Evolutionary conservation across 1,140 invertebrate genomes (phyloP), one percentile per base, ranked within the genome.

Genomic region (Drosophila hydei): DNA sequence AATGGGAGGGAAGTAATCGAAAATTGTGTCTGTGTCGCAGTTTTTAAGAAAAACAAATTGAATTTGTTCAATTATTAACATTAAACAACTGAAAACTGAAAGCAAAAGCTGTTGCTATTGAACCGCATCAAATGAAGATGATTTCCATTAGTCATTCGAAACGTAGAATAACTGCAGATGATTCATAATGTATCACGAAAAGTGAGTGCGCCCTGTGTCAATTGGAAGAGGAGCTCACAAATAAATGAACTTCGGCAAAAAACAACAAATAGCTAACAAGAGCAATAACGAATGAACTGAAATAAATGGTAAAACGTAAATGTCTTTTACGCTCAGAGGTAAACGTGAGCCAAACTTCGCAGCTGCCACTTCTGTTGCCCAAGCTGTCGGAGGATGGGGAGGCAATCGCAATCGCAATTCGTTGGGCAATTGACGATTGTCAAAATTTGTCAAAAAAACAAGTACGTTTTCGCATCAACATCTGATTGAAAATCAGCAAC

Each of bases 391-490:
- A 0, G 7, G 21, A 36, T 45, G 27, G 30, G 50, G 50, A 19
- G 40, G 50, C 68, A 59, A 59, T 59, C 16, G 51, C 69, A 68
- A 60, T 68, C 25, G 67, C 54, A 67, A 77, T 81, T 67, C 65
- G 23, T 42, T 55, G 79, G 54, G 52, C 80, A 81, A 88, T 87
- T 88, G 81, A 88, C 59, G 81, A 87, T 77, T 87, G 83, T 78
- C 83, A 78, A 75, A 88, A 87, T 81, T 87, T 87, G 83, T 87
- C 81, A 87, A 74, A 87, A 72, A 21, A 14, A 38, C 54, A 45
- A 60, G 25, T 47, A 51, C 40, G 50, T 65, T 72, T 68, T 30
- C 18, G 12, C 30, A 33, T 61, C 33, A 3, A 16, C 56, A 18
- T 69, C 36, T 42, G 25, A 19, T n/a, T 14, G n/a, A 42, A 42